These are phyloP conservation scores for Cyclina sinensis DNA, from an alignment of 1,140 invertebrate species.

Conservation along the genomic window DNA sequence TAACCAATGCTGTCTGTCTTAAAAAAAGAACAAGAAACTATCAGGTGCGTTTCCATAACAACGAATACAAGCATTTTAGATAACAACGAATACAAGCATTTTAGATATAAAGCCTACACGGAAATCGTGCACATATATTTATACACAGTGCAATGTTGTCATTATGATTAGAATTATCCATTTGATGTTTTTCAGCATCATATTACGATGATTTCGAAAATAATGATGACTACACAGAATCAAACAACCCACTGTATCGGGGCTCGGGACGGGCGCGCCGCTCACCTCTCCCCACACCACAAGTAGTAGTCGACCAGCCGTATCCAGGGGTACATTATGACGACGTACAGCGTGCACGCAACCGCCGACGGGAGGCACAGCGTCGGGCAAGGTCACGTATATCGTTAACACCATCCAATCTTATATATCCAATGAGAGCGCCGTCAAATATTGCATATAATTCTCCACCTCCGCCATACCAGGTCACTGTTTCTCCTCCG, in stretches of 20 bases:
- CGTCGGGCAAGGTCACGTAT: slow-evolving; percentile 57
- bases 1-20: too few relatives aligned
- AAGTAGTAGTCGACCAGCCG: slow-evolving; percentile 46
- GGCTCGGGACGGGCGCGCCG: background rate
- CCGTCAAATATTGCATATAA: slow-evolving; percentile 69
- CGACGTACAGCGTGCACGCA: slow-evolving; percentile 43
- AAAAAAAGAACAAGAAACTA: too few relatives aligned
- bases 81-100: too few relatives aligned
- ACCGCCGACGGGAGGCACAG: slow-evolving; percentile 3
- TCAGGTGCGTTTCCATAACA: too few relatives aligned
- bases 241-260: background rate
- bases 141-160: too few relatives aligned
- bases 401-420: slow-evolving; percentile 67
- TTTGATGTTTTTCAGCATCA: too few relatives aligned
- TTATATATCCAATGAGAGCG: slow-evolving; percentile 75
- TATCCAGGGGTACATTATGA: slow-evolving; percentile 57
- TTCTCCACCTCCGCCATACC: slow-evolving; percentile 72
- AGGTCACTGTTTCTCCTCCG: slow-evolving; percentile 50
- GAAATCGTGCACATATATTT: too few relatives aligned
- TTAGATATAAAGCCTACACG: too few relatives aligned
- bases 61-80: too few relatives aligned
- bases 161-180: too few relatives aligned
- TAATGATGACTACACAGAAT: background rate
- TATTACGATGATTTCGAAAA: slow-evolving; percentile 24
- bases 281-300: slow-evolving; percentile 41